Conservation (phyloP, 2,888 invertebrate genomes). For the Meteorus colon region DNA sequence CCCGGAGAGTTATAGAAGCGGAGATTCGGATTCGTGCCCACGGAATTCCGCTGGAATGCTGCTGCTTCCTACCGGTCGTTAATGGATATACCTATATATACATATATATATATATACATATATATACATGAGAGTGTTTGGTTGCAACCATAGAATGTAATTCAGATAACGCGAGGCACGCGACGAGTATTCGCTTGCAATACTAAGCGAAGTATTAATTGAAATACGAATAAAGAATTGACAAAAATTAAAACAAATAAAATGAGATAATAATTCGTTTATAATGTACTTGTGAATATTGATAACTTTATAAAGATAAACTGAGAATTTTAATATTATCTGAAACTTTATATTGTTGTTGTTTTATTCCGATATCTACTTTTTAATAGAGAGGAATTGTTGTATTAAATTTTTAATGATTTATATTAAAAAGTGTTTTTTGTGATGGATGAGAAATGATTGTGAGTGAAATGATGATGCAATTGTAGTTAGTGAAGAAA, state of each 20-base stretch:
- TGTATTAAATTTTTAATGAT: too few relatives aligned
- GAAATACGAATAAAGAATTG: neutral
- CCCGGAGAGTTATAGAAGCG: conserved; percentile 37
- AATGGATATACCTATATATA: conserved; percentile 34
- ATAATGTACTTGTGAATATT: too few relatives aligned
- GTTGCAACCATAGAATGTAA: conserved; percentile 31
- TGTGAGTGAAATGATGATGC: too few relatives aligned
- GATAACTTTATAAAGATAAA: too few relatives aligned
- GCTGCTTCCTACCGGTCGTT: conserved; percentile 44
- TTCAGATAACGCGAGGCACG: conserved; percentile 44
- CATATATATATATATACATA: conserved; percentile 19
- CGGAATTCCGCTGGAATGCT: conserved; percentile 47
- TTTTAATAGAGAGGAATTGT: too few relatives aligned
- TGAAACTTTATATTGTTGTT: too few relatives aligned
- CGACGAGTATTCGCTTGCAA: conserved; percentile 35
- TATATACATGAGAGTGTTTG: neutral
- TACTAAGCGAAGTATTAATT: neutral
- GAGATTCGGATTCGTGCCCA: conserved; percentile 45
- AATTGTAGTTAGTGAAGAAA: too few relatives aligned
- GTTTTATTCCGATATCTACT: too few relatives aligned
- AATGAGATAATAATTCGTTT: neutral
- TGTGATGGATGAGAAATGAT: too few relatives aligned
- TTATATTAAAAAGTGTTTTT: too few relatives aligned
- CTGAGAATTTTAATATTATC: too few relatives aligned
- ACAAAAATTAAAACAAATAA: neutral